Conservation (phyloP, 2,797 vertebrate genomes). For the Helostoma temminkii region DNA sequence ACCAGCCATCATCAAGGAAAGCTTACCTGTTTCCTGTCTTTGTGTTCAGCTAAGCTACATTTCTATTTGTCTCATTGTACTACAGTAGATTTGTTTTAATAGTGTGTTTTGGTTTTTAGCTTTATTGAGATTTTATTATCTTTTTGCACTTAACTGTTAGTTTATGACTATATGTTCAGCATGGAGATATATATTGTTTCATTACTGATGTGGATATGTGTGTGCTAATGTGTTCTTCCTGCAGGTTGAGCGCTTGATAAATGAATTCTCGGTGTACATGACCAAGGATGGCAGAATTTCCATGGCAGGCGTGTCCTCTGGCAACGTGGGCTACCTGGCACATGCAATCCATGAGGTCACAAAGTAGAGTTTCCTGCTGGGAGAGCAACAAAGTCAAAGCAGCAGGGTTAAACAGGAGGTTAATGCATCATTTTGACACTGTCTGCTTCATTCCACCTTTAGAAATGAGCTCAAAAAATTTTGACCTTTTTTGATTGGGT, state of each 20-base stretch:
- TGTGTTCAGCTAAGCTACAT: too few relatives aligned
- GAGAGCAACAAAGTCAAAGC: slow-evolving; percentile 58
- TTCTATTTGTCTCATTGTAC: too few relatives aligned
- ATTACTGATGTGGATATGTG: background rate
- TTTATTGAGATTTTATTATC: too few relatives aligned
- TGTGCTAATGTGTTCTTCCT: slow-evolving; percentile 1
- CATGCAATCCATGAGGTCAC: slow-evolving; percentile 94
- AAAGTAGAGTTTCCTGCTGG: slow-evolving; percentile 82
- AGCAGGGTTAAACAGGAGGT: slow-evolving; percentile 53
- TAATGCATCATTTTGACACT: slow-evolving; percentile 29
- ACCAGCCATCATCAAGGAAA: too few relatives aligned
- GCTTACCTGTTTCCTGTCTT: too few relatives aligned
- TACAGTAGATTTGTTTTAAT: too few relatives aligned
- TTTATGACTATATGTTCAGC: too few relatives aligned
- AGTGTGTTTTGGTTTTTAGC: too few relatives aligned
- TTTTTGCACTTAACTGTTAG: too few relatives aligned
- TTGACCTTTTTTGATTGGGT: slow-evolving; percentile 59
- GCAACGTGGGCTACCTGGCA: slow-evolving; percentile 93
- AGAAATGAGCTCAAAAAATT: slow-evolving; percentile 45
- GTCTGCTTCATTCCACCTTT: slow-evolving; percentile 63
- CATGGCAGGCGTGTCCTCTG: slow-evolving; percentile 92
- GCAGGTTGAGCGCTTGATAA: slow-evolving; percentile 93
- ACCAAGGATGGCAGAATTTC: slow-evolving; percentile 98
- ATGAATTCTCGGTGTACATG: slow-evolving; percentile 98
- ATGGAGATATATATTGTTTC: background rate